These are phyloP conservation scores for Plusia festucae DNA, from an alignment of 2,888 invertebrate genomes.

Conservation along the genomic window DNA sequence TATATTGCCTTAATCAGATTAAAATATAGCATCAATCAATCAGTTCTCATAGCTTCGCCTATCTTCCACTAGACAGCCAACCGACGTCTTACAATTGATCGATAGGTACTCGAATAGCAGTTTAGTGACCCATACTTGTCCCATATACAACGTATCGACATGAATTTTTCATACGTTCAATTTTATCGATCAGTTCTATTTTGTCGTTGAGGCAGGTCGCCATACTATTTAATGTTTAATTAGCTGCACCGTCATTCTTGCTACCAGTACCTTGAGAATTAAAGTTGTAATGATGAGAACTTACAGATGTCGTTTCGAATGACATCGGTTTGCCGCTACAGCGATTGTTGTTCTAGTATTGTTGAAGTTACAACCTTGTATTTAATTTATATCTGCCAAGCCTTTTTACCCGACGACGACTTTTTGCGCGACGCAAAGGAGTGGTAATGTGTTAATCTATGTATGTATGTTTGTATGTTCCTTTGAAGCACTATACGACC, in stretches of 20 bases:
- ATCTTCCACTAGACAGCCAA: slow-evolving; percentile 5
- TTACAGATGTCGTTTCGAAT: slow-evolving; percentile 23
- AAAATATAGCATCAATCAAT: slow-evolving; percentile 2
- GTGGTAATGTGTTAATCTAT: too few relatives aligned
- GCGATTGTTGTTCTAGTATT: not conserved
- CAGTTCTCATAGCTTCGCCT: slow-evolving; percentile 1
- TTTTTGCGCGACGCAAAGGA: too few relatives aligned
- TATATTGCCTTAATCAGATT: not conserved
- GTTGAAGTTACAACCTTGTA: not conserved
- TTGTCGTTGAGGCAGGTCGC: slow-evolving; percentile 44
- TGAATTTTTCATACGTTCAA: slow-evolving; percentile 53
- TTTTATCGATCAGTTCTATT: slow-evolving; percentile 28
- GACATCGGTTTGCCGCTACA: not conserved
- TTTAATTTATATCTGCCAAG: too few relatives aligned
- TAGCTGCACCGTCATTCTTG: slow-evolving; percentile 22
- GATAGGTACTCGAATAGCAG: slow-evolving; percentile 17
- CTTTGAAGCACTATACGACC: too few relatives aligned
- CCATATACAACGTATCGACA: slow-evolving; percentile 31
- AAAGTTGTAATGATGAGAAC: slow-evolving; percentile 22
- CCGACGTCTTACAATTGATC: slow-evolving; percentile 35
- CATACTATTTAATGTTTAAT: slow-evolving; percentile 36
- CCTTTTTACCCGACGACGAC: too few relatives aligned
- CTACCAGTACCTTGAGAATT: slow-evolving; percentile 15
- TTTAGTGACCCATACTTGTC: slow-evolving; percentile 32
- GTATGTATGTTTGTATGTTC: too few relatives aligned